Evolutionary conservation across 2,888 invertebrate genomes (phyloP).

Genomic region (Melieria omissa): DNA sequence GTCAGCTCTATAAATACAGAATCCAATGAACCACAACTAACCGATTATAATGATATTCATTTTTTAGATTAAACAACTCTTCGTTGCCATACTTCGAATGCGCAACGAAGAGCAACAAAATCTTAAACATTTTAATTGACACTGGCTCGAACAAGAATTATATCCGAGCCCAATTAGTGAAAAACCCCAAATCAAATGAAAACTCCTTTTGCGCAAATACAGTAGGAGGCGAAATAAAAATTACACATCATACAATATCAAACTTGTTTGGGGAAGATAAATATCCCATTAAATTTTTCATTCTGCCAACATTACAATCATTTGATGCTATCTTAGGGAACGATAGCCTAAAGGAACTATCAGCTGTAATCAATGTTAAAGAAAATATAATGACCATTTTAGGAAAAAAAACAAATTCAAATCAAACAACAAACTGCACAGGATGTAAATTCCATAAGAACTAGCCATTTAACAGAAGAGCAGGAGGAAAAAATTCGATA

Average conservation of each 20-base stretch:
- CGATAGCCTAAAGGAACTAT: constrained; percentile 4
- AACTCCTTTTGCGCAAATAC: neutral
- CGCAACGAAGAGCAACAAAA: constrained; percentile 26
- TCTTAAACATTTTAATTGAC: constrained; percentile 17
- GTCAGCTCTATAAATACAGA: neutral
- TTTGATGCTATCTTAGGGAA: no score
- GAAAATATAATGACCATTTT: neutral
- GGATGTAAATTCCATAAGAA: no score
- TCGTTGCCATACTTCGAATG: constrained; percentile 33
- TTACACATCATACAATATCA: neutral
- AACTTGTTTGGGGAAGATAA: neutral
- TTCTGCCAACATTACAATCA: no score
- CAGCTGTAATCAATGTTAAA: constrained; percentile 1
- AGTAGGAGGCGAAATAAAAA: neutral
- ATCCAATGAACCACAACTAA: neutral
- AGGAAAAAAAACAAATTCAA: neutral
- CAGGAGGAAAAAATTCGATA: no score
- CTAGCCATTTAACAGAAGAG: no score
- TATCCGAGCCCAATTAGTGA: no score
- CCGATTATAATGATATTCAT: constrained; percentile 18
- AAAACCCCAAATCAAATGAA: neutral
- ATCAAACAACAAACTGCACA: neutral
- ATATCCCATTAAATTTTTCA: neutral
- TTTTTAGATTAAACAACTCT: constrained; percentile 39
- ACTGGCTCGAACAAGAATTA: no score